Percentiles rank a stretch among this genome's conserved stretches.
These are phyloP conservation scores for Vespertilio murinus DNA, from an alignment of 2,797 vertebrate species.

Conservation along the genomic window DNA sequence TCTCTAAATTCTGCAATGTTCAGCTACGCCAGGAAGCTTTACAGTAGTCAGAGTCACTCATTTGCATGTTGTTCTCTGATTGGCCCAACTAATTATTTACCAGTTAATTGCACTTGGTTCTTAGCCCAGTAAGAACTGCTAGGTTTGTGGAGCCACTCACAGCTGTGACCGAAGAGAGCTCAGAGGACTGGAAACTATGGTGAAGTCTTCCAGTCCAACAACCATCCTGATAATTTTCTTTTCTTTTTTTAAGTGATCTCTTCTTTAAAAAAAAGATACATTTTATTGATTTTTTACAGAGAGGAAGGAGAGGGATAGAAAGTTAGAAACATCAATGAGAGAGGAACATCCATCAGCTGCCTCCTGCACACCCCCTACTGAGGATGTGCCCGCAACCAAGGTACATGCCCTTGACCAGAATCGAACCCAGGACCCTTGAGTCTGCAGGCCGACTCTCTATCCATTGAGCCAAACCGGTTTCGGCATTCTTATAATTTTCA, in stretches of 20 bases:
- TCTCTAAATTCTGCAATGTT: background rate
- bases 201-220: background rate
- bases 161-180: background rate
- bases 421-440: no score
- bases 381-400: no score
- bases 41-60: background rate
- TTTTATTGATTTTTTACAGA: no score
- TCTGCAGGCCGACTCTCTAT: no score
- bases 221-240: background rate
- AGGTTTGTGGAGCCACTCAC: background rate
- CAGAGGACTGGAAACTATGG: background rate
- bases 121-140: background rate
- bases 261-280: no score
- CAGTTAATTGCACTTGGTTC: background rate
- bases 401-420: no score
- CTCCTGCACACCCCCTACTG: no score
- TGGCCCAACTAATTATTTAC: background rate
- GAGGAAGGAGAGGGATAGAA: no score
- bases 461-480: no score
- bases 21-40: background rate
- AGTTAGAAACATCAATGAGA: no score
- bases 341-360: no score
- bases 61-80: slow-evolving; percentile 22
- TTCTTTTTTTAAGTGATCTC: no score
- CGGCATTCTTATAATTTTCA: background rate